Conservation (phyloP, 2,113 vertebrate species). For the Rhegmatorhina hoffmannsi region DNA sequence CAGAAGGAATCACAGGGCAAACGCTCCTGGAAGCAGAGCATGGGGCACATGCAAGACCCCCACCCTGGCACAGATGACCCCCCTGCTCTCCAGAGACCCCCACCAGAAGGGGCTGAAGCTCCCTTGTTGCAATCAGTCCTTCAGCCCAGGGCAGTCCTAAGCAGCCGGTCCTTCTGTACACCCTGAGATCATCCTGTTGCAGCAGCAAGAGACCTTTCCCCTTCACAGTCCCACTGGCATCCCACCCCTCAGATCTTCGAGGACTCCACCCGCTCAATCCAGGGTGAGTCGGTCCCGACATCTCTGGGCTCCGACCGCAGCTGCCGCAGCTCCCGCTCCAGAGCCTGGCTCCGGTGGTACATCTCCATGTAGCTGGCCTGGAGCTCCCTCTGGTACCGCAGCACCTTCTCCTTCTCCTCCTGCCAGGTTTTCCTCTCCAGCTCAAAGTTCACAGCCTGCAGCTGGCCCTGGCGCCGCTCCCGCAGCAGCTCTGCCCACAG, state of each 20-base stretch:
- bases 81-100: background rate
- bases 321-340: slow-evolving; percentile 87
- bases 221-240: background rate
- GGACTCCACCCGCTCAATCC: slow-evolving; percentile 93
- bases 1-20: slow-evolving; percentile 5
- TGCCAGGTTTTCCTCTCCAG: slow-evolving; percentile 92
- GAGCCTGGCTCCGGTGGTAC: slow-evolving; percentile 88
- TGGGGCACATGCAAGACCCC: slow-evolving; percentile 55
- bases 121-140: background rate
- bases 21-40: background rate
- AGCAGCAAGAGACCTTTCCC: slow-evolving; percentile 22
- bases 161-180: background rate
- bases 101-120: background rate
- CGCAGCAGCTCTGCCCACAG: slow-evolving; percentile 90
- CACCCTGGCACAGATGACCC: background rate
- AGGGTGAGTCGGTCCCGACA: slow-evolving; percentile 73
- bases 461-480: slow-evolving; percentile 90
- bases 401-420: slow-evolving; percentile 86
- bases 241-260: slow-evolving; percentile 88
- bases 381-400: slow-evolving; percentile 80
- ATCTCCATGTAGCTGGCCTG: slow-evolving; percentile 96
- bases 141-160: background rate
- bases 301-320: slow-evolving; percentile 62
- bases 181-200: background rate
- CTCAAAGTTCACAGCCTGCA: slow-evolving; percentile 89